These are phyloP conservation scores for Phrynosoma blainvillii DNA, from an alignment of 2,113 vertebrate genomes.

Conservation along the genomic window DNA sequence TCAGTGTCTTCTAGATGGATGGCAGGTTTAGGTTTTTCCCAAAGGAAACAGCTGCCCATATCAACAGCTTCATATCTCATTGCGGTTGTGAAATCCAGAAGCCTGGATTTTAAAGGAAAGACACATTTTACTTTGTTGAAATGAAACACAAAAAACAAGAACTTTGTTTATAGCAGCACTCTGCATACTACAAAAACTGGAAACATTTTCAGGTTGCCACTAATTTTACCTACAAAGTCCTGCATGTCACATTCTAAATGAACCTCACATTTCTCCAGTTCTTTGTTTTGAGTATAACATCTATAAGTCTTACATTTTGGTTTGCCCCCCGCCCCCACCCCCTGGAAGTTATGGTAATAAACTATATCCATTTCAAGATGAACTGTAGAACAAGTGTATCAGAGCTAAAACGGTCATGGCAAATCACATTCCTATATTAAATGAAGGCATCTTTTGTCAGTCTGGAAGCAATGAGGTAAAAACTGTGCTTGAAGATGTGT, in stretches of 20 bases:
- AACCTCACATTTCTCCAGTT: background rate
- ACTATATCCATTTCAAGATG: background rate
- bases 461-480: background rate
- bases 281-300: background rate
- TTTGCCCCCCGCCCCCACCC: too few relatives aligned
- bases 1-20: conserved; percentile 67
- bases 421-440: background rate
- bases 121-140: background rate
- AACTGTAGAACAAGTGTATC: background rate
- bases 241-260: conserved; percentile 10
- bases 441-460: background rate
- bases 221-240: background rate
- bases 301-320: background rate
- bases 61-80: conserved; percentile 81
- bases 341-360: background rate
- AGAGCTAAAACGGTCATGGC: background rate
- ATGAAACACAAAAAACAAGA: conserved; percentile 29
- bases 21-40: conserved; percentile 67
- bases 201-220: background rate
- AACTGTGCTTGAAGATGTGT: background rate
- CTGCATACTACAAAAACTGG: background rate
- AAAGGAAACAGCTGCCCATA: conserved; percentile 85
- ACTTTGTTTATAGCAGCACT: background rate
- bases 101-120: conserved; percentile 68
- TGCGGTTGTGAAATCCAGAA: conserved; percentile 87